Percentiles rank a stretch among this genome's conserved stretches.
phyloP scores from a whole-genome alignment of 1,140 invertebrate species.

The Halictus rubicundus region DNA sequence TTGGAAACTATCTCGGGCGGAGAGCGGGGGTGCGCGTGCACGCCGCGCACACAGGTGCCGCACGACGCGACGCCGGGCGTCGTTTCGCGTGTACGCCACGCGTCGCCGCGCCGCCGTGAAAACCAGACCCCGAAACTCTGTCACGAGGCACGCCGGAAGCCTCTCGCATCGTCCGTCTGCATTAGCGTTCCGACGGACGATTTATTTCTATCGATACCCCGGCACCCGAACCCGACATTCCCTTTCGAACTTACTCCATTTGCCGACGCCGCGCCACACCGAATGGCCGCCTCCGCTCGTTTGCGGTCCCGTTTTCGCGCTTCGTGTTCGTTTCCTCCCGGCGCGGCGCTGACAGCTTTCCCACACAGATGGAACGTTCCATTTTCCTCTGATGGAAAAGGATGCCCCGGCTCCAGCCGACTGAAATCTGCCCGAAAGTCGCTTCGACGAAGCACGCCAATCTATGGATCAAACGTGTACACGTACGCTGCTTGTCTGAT shows the following conservation, averaged over 20 bases:
- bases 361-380: background rate
- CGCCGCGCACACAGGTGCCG: constrained; percentile 48
- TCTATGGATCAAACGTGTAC: no score
- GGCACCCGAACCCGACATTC: background rate
- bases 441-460: background rate
- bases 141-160: background rate
- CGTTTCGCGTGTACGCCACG: constrained; percentile 4
- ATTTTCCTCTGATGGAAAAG: background rate
- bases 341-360: no score
- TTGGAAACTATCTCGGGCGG: constrained; percentile 57
- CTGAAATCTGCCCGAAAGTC: no score
- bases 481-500: no score
- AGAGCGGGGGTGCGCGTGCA: constrained; percentile 12
- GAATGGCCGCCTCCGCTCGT: background rate
- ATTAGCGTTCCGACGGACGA: background rate
- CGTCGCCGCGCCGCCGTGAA: constrained; percentile 31
- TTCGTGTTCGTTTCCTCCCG: background rate
- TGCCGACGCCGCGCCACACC: background rate
- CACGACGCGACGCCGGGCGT: no score
- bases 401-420: background rate
- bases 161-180: constrained; percentile 2
- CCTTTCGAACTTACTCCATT: constrained; percentile 1
- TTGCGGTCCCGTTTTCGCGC: background rate
- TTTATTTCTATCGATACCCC: constrained; percentile 9
- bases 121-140: background rate